Percentiles rank a stretch among this genome's conserved stretches.
Conservation (phyloP, 1,140 invertebrate genomes). For the Zaprionus inermis region DNA sequence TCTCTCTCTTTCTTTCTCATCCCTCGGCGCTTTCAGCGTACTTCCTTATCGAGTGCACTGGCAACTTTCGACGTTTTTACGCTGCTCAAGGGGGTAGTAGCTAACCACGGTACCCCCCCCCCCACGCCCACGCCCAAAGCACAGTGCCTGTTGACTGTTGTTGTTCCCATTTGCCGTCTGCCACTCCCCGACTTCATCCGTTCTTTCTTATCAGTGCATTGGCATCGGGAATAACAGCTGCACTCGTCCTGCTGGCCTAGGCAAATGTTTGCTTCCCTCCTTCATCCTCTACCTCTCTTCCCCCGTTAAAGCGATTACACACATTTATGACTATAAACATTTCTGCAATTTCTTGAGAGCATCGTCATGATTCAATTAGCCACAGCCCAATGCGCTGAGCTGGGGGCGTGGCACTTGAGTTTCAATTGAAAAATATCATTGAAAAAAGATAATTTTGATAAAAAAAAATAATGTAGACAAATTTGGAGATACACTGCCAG, state of each 20-base stretch:
- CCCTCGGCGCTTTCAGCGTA: not conserved
- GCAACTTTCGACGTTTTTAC: constrained; percentile 19
- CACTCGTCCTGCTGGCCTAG: constrained; percentile 34
- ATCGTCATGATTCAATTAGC: constrained; percentile 73
- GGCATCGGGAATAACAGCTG: constrained; percentile 57
- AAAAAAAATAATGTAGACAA: not conserved
- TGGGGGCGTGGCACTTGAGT: constrained; percentile 22
- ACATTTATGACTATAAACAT: constrained; percentile 55
- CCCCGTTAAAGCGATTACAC: constrained; percentile 64
- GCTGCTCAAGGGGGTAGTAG: not conserved
- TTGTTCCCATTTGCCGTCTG: not conserved
- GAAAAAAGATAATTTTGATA: not conserved
- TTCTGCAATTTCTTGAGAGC: constrained; percentile 51
- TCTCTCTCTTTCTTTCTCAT: not conserved
- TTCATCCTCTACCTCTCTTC: not conserved
- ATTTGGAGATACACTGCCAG: not conserved
- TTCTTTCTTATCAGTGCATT: constrained; percentile 60
- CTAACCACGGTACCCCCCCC: no score
- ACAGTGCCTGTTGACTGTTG: constrained; percentile 12
- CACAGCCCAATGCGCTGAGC: constrained; percentile 62
- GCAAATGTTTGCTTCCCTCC: constrained; percentile 59
- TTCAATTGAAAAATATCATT: constrained; percentile 21
- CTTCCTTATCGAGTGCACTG: constrained; percentile 12
- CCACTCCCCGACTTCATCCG: not conserved
- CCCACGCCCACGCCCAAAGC: not conserved